Percentiles rank a stretch among this genome's conserved stretches.
phyloP scores from a whole-genome alignment of 2,888 invertebrate species.

The Epiperipatus broadwayi region DNA sequence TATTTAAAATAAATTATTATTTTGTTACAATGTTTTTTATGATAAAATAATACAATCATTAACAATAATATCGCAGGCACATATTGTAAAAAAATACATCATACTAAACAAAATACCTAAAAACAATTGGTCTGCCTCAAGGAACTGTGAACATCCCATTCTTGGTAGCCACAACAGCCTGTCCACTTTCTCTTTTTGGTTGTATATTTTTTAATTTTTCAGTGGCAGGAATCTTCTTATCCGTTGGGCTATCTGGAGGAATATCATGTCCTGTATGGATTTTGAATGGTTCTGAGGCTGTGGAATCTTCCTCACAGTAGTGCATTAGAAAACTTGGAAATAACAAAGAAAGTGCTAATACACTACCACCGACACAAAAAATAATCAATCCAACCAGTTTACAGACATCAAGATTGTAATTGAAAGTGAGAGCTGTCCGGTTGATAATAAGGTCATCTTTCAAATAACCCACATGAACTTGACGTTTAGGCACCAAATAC shows the following conservation, averaged over 20 bases:
- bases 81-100: no score
- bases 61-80: no score
- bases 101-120: no score
- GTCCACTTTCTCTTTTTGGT: conserved; percentile 24
- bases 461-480: conserved; percentile 25
- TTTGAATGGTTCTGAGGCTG: conserved; percentile 19
- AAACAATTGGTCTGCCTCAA: no score
- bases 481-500: conserved; percentile 31
- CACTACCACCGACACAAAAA: conserved; percentile 33
- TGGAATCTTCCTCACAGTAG: conserved; percentile 27
- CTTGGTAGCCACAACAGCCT: no score
- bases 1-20: no score
- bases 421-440: conserved; percentile 29
- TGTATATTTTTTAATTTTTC: conserved; percentile 26
- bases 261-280: conserved; percentile 21
- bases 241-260: conserved; percentile 23
- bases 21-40: no score
- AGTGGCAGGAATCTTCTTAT: conserved; percentile 26
- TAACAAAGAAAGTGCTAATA: conserved; percentile 30
- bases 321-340: conserved; percentile 31
- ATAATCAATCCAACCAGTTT: conserved; percentile 32
- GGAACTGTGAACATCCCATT: no score
- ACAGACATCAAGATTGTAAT: conserved; percentile 31
- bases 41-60: no score
- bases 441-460: conserved; percentile 28